These are phyloP conservation scores for Chirona hameri DNA, from an alignment of 2,888 invertebrate species.

Conservation along the genomic window DNA sequence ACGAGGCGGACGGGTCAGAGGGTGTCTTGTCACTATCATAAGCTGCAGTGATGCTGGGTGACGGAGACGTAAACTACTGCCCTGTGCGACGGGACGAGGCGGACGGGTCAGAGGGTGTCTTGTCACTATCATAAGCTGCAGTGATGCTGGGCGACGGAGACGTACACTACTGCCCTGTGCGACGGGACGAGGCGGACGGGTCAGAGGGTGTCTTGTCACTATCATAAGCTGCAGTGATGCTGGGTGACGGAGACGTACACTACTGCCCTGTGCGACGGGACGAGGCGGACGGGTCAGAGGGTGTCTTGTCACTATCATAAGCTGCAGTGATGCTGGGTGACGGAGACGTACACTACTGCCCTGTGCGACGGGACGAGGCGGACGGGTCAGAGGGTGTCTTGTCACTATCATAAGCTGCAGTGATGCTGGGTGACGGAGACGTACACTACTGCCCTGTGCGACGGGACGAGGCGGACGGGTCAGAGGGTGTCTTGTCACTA, in stretches of 20 bases:
- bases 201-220: neutral
- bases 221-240: too few relatives aligned
- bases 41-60: too few relatives aligned
- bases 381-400: neutral
- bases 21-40: neutral
- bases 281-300: neutral
- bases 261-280: constrained; percentile 36
- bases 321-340: too few relatives aligned
- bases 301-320: neutral
- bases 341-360: too few relatives aligned
- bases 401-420: too few relatives aligned
- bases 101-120: neutral
- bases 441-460: constrained; percentile 39
- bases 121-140: too few relatives aligned
- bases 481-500: neutral
- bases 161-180: constrained; percentile 39
- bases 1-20: neutral
- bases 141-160: too few relatives aligned
- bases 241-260: too few relatives aligned
- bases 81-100: constrained; percentile 34
- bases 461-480: neutral
- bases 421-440: too few relatives aligned
- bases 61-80: too few relatives aligned
- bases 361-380: constrained; percentile 31
- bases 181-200: neutral